These are phyloP conservation scores for Sycophaga agraensis DNA, from an alignment of 1,140 invertebrate species.

Conservation along the genomic window DNA sequence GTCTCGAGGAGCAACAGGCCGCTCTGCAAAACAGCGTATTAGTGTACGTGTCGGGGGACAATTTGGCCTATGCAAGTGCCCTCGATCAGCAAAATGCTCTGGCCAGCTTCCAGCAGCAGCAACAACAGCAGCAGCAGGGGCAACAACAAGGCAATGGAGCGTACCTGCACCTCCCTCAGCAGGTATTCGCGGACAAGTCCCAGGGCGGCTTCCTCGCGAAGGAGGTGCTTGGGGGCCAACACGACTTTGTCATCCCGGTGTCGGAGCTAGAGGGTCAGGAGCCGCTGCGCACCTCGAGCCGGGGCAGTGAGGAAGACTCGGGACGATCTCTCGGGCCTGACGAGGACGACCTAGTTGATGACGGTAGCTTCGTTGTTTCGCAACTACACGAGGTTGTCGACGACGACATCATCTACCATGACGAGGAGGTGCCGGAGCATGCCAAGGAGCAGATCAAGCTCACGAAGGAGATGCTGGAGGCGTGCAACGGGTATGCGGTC, in stretches of 20 bases:
- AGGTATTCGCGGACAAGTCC: slow-evolving; percentile 17
- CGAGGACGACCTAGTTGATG: slow-evolving; percentile 32
- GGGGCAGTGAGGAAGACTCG: slow-evolving; percentile 26
- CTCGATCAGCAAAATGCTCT: slow-evolving; percentile 45
- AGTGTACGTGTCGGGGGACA: slow-evolving; percentile 57
- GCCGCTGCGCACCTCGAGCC: slow-evolving; percentile 19
- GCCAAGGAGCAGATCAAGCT: slow-evolving; percentile 32
- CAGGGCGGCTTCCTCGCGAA: slow-evolving; percentile 14
- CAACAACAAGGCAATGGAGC: slow-evolving; percentile 31
- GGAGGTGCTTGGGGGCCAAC: neutral
- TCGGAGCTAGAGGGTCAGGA: slow-evolving; percentile 21
- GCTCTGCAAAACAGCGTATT: slow-evolving; percentile 45
- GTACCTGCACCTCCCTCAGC: slow-evolving; percentile 29
- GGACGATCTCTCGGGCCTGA: slow-evolving; percentile 21
- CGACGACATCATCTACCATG: slow-evolving; percentile 27
- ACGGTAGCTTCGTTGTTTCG: slow-evolving; percentile 20
- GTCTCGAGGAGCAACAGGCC: slow-evolving; percentile 38
- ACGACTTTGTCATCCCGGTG: slow-evolving; percentile 1
- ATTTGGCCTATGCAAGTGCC: slow-evolving; percentile 52
- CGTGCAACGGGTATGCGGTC: slow-evolving; percentile 21
- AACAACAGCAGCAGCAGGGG: slow-evolving; percentile 33
- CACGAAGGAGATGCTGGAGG: slow-evolving; percentile 29
- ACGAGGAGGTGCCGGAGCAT: slow-evolving; percentile 25
- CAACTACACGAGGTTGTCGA: slow-evolving; percentile 27
- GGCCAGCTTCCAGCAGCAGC: slow-evolving; percentile 37